These are phyloP conservation scores for Dasypolia templi DNA, from an alignment of 2,888 invertebrate species.

Conservation along the genomic window DNA sequence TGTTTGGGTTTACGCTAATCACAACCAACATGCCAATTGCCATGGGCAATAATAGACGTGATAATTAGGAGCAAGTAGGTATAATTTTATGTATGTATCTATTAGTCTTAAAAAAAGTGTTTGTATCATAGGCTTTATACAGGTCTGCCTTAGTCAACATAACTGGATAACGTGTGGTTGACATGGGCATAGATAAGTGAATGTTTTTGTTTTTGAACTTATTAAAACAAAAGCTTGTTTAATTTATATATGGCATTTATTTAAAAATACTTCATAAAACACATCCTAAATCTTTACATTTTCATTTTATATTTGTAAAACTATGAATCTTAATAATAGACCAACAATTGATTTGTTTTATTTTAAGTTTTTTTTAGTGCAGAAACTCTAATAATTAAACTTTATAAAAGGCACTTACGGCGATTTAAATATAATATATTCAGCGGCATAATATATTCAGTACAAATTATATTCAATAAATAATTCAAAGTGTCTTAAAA, in stretches of 20 bases:
- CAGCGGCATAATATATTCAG: no score
- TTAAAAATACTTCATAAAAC: constrained; percentile 27
- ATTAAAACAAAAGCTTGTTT: neutral
- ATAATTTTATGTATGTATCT: neutral
- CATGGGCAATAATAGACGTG: constrained; percentile 16
- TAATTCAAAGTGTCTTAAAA: neutral
- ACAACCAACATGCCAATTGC: constrained; percentile 22
- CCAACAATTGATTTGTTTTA: neutral
- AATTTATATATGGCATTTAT: constrained; percentile 27
- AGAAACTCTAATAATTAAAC: constrained; percentile 1
- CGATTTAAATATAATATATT: no score
- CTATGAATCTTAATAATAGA: neutral
- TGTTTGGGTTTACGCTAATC: constrained; percentile 49
- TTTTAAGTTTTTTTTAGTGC: constrained; percentile 22
- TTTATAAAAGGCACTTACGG: constrained; percentile 65
- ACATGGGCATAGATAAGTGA: no score
- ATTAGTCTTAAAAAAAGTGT: no score
- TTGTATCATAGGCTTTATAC: neutral
- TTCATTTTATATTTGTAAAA: constrained; percentile 14
- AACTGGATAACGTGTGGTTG: no score
- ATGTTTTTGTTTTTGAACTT: no score
- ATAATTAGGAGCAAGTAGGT: constrained; percentile 15
- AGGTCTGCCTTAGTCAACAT: neutral
- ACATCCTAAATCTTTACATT: no score
- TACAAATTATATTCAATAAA: neutral